phyloP scores from a whole-genome alignment of 1,140 invertebrate genomes.

The Diachasma alloeum region DNA sequence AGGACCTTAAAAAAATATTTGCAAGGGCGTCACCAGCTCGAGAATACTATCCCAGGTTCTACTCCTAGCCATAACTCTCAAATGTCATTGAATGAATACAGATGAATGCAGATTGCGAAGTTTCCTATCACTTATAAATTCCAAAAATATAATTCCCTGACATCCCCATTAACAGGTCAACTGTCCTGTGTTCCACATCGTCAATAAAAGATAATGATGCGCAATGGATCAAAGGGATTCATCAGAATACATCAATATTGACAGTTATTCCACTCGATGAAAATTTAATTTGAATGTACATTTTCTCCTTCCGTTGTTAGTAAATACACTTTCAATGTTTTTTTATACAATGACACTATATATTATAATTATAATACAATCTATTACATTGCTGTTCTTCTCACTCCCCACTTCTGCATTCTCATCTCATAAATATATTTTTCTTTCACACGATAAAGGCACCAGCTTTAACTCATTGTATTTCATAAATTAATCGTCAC shows the following conservation, averaged over 20 bases:
- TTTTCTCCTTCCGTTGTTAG: not conserved
- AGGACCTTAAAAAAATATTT: too few relatives aligned
- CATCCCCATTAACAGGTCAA: too few relatives aligned
- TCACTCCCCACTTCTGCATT: not conserved
- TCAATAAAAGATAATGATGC: too few relatives aligned
- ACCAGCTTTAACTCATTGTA: not conserved
- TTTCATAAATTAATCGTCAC: not conserved
- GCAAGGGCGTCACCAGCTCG: too few relatives aligned
- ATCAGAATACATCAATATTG: not conserved
- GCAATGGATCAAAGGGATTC: too few relatives aligned
- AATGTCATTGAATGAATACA: too few relatives aligned
- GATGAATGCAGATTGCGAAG: too few relatives aligned
- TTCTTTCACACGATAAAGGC: not conserved
- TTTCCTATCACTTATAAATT: too few relatives aligned
- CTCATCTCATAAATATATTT: not conserved
- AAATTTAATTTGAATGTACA: slow-evolving; percentile 1
- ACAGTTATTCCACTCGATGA: not conserved
- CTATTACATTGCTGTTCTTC: not conserved
- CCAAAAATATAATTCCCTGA: too few relatives aligned
- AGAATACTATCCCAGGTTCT: too few relatives aligned
- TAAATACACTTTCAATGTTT: not conserved
- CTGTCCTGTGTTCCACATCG: not conserved
- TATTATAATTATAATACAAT: not conserved
- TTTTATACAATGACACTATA: not conserved
- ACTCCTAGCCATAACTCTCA: too few relatives aligned